Evolutionary conservation across 2,888 invertebrate species (phyloP), one percentile per base, ranked within the genome.

Genomic region (Steinernema hermaphroditum): DNA sequence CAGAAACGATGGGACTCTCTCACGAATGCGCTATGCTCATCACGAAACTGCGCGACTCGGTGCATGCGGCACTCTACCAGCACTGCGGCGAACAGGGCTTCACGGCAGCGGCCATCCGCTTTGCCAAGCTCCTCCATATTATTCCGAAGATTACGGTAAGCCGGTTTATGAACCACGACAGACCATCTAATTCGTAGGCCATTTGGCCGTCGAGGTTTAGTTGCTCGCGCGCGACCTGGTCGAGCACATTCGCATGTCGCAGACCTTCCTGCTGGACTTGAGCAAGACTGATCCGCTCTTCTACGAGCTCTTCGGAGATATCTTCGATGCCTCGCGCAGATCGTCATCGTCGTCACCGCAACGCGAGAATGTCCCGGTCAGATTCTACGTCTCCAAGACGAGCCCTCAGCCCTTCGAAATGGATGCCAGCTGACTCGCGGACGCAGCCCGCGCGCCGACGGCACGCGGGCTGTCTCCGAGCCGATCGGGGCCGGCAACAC

Each of bases 251-350:
- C 79, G 81, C 9, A 77, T 82, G 71, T 76, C 78, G 12, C 78
- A 78, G 75, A 79, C 80, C 9, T 81, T 77, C 75, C 41, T 72
- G 29, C 74, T 43, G 62, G 22, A 72, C 34, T 14, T 62, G 32
- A 62, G 29, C 62, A 62, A 62, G 62, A 32, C 75, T 19, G 78
- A 78, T 54, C 77, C 78, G 41, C 62, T 81, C 24, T 79, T 84
- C 76, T 81, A 74, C 77, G 80, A 84, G 73, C 78, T 83, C 29
- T 83, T 81, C 73, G 83, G 83, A n/a, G 83, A 83, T 75, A 82
- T 83, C 34, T 83, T 83, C 75, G 62, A 62, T 19, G 62, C 62
- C 12, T 29, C 62, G 29, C 62, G 27, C 29, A 62, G 32, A 19
- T 62, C 62, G 62, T 29, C 62, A 16, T 62, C 62, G 32, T 32